Evolutionary conservation across 2,797 vertebrate species (phyloP), one percentile per base, ranked within the genome.

Genomic region (Apogon talboti): DNA sequence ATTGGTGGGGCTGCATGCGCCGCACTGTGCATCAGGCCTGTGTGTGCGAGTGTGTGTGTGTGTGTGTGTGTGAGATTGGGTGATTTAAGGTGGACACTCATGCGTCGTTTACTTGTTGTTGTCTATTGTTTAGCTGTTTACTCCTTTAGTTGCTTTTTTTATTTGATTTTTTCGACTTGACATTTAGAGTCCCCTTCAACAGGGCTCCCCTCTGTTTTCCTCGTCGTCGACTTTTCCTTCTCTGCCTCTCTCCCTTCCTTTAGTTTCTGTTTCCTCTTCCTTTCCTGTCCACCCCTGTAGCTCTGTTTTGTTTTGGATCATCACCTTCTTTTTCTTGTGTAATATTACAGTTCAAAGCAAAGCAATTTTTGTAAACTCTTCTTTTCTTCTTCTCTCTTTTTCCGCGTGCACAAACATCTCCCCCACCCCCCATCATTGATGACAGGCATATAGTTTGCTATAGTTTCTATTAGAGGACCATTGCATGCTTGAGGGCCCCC

Each of bases 401-500:
- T 50, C 8, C 59, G 58, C 33, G 7, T 81, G 61, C 76, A 46
- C 18, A 15, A 66, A 19, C 42, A 11, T 21, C 51, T 38, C 71
- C 67, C 21, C 73, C 43, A 40, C n/a, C 40, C 40, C 51, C 55
- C 49, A 42, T 85, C 83, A 68, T 57, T 80, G 78, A 78, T 88
- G 91, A 92, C 92, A 92, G 90, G 83, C 91, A 87, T 89, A 92
- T 87, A 92, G 92, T 94, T 94, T 92, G 90, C 92, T 91, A 88
- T 92, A 92, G 88, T 94, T 94, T 94, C 93, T 94, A 94, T 95
- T 94, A 94, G 88, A 87, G 86, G 84, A 90, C 92, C 92, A 93
- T 92, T 93, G 93, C 93, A 95, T 93, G 94, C 93, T 94, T 94
- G 93, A 94, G 89, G 92, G 92, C 92, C 84, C 88, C 88, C 91